Percentiles rank a stretch among this genome's conserved stretches.
Evolutionary conservation across 2,797 vertebrate genomes (phyloP).

Genomic region (Octomys mimax): DNA sequence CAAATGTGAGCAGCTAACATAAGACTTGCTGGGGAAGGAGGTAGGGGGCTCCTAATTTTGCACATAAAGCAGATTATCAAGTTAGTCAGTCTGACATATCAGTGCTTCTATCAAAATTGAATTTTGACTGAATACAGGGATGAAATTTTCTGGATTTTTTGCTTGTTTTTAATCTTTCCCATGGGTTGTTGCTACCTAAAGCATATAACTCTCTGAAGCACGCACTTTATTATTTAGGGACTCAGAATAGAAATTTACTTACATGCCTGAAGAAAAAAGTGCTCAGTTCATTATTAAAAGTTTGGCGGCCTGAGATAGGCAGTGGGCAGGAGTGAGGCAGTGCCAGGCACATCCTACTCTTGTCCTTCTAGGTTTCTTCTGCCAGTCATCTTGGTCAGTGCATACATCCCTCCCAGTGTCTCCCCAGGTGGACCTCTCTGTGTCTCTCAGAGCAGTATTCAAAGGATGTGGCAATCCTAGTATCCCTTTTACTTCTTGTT

Average conservation of each 20-base stretch:
- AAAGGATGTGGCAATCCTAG: not conserved
- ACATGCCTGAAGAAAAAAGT: not conserved
- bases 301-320: not conserved
- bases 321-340: not conserved
- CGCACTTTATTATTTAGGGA: conserved; percentile 38
- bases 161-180: not conserved
- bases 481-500: not conserved
- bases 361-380: accelerated
- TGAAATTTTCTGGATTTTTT: conserved; percentile 16
- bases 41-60: conserved; percentile 36
- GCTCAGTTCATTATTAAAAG: not conserved
- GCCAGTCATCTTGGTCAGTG: not conserved
- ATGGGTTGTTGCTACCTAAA: conserved; percentile 37
- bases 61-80: conserved; percentile 58
- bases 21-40: conserved; percentile 34
- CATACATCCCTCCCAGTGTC: not conserved
- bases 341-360: not conserved
- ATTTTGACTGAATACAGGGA: conserved; percentile 44
- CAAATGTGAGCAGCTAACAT: conserved; percentile 60
- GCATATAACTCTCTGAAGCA: conserved; percentile 44
- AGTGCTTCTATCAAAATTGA: conserved; percentile 46
- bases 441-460: not conserved
- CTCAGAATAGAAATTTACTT: not conserved
- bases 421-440: not conserved
- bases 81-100: not conserved